phyloP scores from a whole-genome alignment of 1,140 invertebrate species.

The Latrodectus geometricus region DNA sequence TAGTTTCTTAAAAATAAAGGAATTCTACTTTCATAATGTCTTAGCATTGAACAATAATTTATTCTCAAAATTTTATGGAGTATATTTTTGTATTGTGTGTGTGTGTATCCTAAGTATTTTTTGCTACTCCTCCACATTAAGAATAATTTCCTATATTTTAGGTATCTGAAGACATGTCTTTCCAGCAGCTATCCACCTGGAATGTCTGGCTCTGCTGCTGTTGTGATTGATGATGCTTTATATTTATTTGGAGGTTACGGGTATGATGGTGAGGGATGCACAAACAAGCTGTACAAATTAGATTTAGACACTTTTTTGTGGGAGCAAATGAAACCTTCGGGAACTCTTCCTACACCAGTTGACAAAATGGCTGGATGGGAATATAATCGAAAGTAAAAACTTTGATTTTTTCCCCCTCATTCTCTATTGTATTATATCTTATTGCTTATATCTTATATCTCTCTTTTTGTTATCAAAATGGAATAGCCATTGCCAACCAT shows the following conservation, averaged over 20 bases:
- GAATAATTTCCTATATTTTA: background rate
- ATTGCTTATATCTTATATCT: no score
- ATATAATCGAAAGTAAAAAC: slow-evolving; percentile 67
- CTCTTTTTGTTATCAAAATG: no score
- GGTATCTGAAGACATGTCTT: background rate
- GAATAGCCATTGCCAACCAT: no score
- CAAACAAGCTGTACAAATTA: slow-evolving; percentile 67
- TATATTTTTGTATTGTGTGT: no score
- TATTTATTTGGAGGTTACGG: slow-evolving; percentile 71
- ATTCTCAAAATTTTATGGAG: no score
- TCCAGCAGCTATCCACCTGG: slow-evolving; percentile 64
- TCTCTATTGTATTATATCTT: no score
- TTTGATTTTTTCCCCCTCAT: background rate
- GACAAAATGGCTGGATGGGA: slow-evolving; percentile 71
- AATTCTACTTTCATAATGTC: no score
- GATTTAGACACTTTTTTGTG: slow-evolving; percentile 68
- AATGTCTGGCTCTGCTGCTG: slow-evolving; percentile 68
- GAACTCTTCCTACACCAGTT: slow-evolving; percentile 66
- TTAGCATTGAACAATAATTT: no score
- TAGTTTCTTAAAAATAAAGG: no score
- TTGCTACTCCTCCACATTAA: no score
- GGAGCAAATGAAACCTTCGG: slow-evolving; percentile 64
- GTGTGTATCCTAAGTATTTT: no score
- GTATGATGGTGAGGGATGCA: slow-evolving; percentile 64
- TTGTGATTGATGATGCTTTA: slow-evolving; percentile 67